Evolutionary conservation across 2,888 invertebrate genomes (phyloP).

Genomic region (Miltochrista miniata): DNA sequence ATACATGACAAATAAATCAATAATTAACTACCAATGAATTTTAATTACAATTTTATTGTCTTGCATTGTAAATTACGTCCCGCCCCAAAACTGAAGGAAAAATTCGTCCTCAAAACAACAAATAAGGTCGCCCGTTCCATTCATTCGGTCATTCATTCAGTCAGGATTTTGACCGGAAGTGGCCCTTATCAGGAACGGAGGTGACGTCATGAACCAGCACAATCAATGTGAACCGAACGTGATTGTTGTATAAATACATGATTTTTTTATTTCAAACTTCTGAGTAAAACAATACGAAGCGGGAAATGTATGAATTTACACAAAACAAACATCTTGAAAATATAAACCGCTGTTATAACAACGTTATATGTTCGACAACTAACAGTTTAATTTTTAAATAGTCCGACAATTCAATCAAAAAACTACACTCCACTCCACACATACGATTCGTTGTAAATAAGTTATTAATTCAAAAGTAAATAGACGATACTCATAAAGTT

Average conservation of each 20-base stretch:
- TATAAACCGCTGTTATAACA: conserved; percentile 42
- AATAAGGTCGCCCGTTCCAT: conserved; percentile 51
- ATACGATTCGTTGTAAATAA: neutral
- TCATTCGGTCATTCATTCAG: conserved; percentile 53
- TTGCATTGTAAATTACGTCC: conserved; percentile 23
- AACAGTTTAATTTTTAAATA: conserved; percentile 24
- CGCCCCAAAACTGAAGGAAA: conserved; percentile 26
- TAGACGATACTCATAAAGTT: conserved; percentile 18
- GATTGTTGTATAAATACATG: conserved; percentile 78
- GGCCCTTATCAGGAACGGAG: conserved; percentile 77
- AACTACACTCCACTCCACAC: neutral
- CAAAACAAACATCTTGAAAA: conserved; percentile 41
- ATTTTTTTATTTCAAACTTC: conserved; percentile 49
- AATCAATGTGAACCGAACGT: conserved; percentile 73
- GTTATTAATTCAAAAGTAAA: too few relatives aligned
- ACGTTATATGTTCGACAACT: conserved; percentile 35
- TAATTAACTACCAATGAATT: conserved; percentile 28
- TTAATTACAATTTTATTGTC: conserved; percentile 35
- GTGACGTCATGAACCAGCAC: conserved; percentile 68
- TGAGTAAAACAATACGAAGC: conserved; percentile 69
- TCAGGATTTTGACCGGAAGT: conserved; percentile 77
- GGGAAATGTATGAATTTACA: conserved; percentile 61
- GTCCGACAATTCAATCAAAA: conserved; percentile 4
- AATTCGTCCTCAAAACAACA: conserved; percentile 38
- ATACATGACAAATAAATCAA: conserved; percentile 35